A percentile compares a stretch with the other conserved stretches of the same genome.
Evolutionary conservation across 2,888 invertebrate species (phyloP).

Genomic region (Diarsia rubi): DNA sequence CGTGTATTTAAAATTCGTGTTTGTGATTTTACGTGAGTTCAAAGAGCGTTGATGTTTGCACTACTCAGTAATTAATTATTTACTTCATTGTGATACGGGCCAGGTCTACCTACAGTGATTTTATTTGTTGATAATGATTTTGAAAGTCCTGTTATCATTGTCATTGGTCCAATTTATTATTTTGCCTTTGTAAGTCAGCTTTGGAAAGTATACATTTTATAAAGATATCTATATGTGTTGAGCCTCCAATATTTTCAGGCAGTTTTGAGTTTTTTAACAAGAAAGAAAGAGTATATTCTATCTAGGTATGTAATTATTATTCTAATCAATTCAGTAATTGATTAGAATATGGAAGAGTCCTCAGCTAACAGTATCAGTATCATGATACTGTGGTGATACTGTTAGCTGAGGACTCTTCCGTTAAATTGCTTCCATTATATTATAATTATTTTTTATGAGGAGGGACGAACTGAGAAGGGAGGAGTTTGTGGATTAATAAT

Average conservation of each 20-base stretch:
- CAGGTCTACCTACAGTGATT: not conserved
- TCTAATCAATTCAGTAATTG: no score
- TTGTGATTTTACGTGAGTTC: constrained; percentile 1
- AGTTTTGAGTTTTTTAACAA: not conserved
- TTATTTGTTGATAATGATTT: not conserved
- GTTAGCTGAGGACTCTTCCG: no score
- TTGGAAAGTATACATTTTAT: not conserved
- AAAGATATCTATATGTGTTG: not conserved
- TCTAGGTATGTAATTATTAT: not conserved
- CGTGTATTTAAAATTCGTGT: not conserved
- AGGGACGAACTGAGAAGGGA: no score
- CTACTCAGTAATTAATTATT: not conserved
- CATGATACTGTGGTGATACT: no score
- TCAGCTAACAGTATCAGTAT: no score
- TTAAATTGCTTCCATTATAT: no score
- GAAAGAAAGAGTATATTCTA: not conserved
- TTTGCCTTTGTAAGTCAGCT: not conserved
- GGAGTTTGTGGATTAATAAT: no score
- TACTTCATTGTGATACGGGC: constrained; percentile 11
- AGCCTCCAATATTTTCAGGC: not conserved
- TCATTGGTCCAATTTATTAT: not conserved
- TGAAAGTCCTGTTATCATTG: not conserved
- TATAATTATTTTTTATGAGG: no score
- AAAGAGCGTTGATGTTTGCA: constrained; percentile 12
- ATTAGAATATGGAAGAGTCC: no score